Evolutionary conservation across 2,113 vertebrate species (phyloP).

Genomic region (Holacanthus passer): DNA sequence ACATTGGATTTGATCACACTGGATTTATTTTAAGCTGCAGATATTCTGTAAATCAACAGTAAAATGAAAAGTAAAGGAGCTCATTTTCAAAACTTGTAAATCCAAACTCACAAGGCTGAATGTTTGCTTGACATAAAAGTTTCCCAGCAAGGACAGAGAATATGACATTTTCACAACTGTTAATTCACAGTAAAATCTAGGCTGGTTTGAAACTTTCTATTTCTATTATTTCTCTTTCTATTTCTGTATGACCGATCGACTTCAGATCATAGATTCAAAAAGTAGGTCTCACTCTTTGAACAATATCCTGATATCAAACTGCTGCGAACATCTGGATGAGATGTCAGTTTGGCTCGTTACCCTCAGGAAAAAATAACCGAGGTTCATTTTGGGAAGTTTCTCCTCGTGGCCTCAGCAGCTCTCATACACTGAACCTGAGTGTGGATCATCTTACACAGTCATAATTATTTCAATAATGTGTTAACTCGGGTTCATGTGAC

Average conservation of each 20-base stretch:
- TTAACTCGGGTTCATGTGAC: not conserved
- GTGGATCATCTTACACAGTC: no score
- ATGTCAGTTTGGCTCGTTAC: not conserved
- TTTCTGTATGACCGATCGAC: not conserved
- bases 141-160: not conserved
- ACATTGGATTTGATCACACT: not conserved
- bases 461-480: not conserved
- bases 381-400: conserved; percentile 1
- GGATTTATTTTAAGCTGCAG: not conserved
- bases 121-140: not conserved
- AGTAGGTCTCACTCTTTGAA: not conserved
- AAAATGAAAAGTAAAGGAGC: not conserved
- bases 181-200: not conserved
- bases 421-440: not conserved
- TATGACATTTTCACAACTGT: not conserved
- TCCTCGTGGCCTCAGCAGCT: not conserved
- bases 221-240: no score
- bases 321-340: conserved; percentile 15
- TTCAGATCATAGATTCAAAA: not conserved
- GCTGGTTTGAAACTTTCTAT: no score
- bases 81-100: not conserved
- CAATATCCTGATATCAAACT: not conserved
- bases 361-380: conserved; percentile 4
- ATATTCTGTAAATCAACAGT: not conserved
- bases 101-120: not conserved